Conservation (phyloP, 2,888 invertebrate species). For the Tachina fera region DNA sequence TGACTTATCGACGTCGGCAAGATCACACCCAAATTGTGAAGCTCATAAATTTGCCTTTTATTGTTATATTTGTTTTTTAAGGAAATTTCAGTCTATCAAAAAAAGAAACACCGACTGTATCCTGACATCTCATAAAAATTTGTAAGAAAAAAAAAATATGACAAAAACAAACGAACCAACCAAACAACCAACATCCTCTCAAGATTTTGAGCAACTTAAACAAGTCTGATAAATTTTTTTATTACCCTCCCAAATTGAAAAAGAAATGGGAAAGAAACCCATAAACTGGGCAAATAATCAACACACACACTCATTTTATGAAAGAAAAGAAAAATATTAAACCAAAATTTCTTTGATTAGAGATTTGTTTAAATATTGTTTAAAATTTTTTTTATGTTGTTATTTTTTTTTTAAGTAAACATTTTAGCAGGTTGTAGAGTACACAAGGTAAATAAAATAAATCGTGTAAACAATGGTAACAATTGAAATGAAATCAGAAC, state of each 20-base stretch:
- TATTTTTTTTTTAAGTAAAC: constrained; percentile 46
- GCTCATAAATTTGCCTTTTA: constrained; percentile 30
- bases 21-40: constrained; percentile 57
- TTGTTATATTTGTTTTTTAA: background rate
- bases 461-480: constrained; percentile 54
- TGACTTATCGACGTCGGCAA: constrained; percentile 70
- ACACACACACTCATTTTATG: constrained; percentile 55
- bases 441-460: constrained; percentile 38
- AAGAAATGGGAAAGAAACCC: constrained; percentile 20
- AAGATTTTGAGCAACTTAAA: constrained; percentile 11
- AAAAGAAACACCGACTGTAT: constrained; percentile 47
- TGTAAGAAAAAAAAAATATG: background rate
- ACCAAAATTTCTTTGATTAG: constrained; percentile 28
- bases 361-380: constrained; percentile 58
- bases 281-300: constrained; percentile 65
- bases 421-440: constrained; percentile 63
- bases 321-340: background rate
- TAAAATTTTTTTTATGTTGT: background rate
- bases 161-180: background rate
- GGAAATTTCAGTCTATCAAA: constrained; percentile 38
- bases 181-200: constrained; percentile 66
- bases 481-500: constrained; percentile 58
- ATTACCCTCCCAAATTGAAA: constrained; percentile 47
- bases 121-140: constrained; percentile 62
- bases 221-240: constrained; percentile 60